phyloP scores from a whole-genome alignment of 1,140 invertebrate genomes.

The Oscheius sp. region DNA sequence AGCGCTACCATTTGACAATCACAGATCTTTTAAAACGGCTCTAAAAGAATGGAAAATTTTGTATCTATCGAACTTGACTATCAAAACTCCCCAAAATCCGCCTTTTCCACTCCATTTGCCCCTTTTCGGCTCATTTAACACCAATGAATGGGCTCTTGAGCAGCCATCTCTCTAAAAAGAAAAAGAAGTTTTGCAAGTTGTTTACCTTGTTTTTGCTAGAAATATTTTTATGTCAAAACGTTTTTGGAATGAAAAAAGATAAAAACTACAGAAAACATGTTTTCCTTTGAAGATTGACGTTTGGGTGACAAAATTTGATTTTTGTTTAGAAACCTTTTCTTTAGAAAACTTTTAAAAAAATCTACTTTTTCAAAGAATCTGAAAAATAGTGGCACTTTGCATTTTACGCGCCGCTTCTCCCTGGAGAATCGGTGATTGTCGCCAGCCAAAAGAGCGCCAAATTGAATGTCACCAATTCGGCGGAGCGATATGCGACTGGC shows the following conservation, averaged over 20 bases:
- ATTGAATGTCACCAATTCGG: no score
- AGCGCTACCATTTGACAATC: no score
- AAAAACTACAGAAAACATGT: background rate
- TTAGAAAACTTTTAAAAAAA: background rate
- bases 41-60: no score
- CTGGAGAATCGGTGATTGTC: no score
- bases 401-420: no score
- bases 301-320: background rate
- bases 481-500: no score
- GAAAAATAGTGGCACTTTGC: no score
- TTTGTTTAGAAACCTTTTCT: no score
- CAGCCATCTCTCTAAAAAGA: background rate
- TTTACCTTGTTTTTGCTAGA: background rate
- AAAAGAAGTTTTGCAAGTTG: background rate
- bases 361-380: no score
- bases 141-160: background rate
- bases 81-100: background rate
- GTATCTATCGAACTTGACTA: background rate
- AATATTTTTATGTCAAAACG: background rate
- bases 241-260: background rate
- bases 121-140: background rate
- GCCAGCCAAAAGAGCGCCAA: no score
- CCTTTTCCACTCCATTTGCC: background rate
- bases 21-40: no score
- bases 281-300: background rate